Evolutionary conservation across 2,888 invertebrate species (phyloP).

Genomic region (Herminia tarsipennalis): DNA sequence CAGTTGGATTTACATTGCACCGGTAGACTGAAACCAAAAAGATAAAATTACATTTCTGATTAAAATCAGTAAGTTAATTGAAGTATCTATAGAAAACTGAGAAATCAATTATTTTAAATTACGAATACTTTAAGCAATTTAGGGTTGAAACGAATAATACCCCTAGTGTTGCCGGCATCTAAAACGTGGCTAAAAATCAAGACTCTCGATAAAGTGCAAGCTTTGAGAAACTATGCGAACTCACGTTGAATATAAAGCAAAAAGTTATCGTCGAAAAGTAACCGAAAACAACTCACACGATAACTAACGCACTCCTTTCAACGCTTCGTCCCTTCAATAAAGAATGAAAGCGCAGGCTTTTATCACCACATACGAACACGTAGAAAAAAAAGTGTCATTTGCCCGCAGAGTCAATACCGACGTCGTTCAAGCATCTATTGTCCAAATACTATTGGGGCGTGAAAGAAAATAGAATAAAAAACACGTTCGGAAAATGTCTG

Average conservation of each 20-base stretch:
- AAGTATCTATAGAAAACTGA: too few species aligned
- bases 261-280: neutral
- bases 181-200: too few species aligned
- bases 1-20: conserved; percentile 51
- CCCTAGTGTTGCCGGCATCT: too few species aligned
- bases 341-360: conserved; percentile 7
- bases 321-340: neutral
- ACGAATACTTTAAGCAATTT: too few species aligned
- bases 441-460: conserved; percentile 27
- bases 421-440: conserved; percentile 36
- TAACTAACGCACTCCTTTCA: conserved; percentile 2
- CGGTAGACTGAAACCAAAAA: conserved; percentile 21
- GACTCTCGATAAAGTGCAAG: too few species aligned
- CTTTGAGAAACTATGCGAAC: too few species aligned
- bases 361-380: neutral
- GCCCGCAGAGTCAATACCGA: conserved; percentile 21
- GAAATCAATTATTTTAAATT: too few species aligned
- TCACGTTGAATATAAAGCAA: neutral
- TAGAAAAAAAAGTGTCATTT: conserved; percentile 17
- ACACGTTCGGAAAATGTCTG: conserved; percentile 33
- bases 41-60: conserved; percentile 27
- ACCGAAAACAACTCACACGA: neutral
- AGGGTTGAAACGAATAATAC: too few species aligned
- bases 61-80: conserved; percentile 25
- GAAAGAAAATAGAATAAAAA: conserved; percentile 46